phyloP scores from a whole-genome alignment of 2,797 vertebrate species.

The Eptatretus atami region DNA sequence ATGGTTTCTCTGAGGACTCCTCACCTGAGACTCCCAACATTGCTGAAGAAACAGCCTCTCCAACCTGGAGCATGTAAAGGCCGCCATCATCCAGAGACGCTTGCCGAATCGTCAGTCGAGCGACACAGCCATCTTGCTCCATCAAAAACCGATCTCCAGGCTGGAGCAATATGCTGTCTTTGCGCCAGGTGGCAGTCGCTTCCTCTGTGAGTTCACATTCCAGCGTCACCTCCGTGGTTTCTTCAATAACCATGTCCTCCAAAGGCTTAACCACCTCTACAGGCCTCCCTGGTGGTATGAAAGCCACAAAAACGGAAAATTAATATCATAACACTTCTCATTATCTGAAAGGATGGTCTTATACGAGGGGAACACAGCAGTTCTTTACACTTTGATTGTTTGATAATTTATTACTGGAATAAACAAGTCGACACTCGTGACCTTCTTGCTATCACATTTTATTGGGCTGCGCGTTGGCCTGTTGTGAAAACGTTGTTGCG shows the following conservation, averaged over 20 bases:
- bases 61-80: neutral
- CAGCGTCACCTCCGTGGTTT: neutral
- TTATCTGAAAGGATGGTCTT: no score
- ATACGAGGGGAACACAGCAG: no score
- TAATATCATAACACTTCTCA: no score
- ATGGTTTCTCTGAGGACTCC: no score
- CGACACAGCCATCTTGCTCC: neutral
- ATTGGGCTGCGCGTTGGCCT: no score
- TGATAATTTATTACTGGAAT: no score
- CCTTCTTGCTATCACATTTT: no score
- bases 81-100: neutral
- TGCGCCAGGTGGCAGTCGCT: neutral
- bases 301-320: no score
- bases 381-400: no score
- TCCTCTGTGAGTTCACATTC: slow-evolving; percentile 1
- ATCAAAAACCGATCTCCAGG: neutral
- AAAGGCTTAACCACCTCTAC: neutral
- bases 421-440: no score
- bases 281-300: neutral
- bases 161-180: neutral
- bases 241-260: neutral
- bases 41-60: neutral
- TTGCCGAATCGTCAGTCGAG: neutral
- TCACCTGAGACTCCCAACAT: slow-evolving; percentile 4
- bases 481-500: no score